Conservation (phyloP, 2,888 invertebrate genomes). For the Tiphia femorata region DNA sequence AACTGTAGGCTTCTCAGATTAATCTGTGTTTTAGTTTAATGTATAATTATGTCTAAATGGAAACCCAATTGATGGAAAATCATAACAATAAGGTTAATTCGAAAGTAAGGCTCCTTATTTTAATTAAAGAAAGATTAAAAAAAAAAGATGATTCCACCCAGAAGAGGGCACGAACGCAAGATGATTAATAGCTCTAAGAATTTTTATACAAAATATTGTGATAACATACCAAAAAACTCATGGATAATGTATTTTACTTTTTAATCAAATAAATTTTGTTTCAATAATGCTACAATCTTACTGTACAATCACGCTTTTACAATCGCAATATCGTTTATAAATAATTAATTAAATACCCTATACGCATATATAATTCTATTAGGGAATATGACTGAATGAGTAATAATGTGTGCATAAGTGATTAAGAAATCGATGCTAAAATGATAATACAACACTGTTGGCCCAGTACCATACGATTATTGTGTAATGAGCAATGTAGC, state of each 20-base stretch:
- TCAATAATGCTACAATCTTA: conserved; percentile 34
- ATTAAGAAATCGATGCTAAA: not conserved
- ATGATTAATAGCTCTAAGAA: conserved; percentile 46
- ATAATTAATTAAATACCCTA: not conserved
- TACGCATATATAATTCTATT: no score
- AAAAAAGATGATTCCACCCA: conserved; percentile 40
- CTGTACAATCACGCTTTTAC: conserved; percentile 5
- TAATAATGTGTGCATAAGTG: not conserved
- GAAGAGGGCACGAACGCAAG: conserved; percentile 34
- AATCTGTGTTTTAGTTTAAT: conserved; percentile 22
- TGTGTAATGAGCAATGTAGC: not conserved
- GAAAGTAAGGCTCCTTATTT: conserved; percentile 27
- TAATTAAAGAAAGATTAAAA: conserved; percentile 7
- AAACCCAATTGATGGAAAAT: conserved; percentile 18
- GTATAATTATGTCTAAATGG: conserved; percentile 17
- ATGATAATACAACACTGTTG: not conserved
- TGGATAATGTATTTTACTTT: conserved; percentile 58
- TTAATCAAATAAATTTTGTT: conserved; percentile 57
- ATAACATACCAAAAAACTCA: conserved; percentile 51
- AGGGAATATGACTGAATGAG: not conserved
- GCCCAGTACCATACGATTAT: not conserved
- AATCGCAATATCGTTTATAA: no score
- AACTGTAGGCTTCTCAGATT: conserved; percentile 18
- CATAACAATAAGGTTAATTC: conserved; percentile 27
- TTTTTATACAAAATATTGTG: conserved; percentile 54